Evolutionary conservation across 2,888 invertebrate species (phyloP).

Genomic region (Teinopalpus imperialis): DNA sequence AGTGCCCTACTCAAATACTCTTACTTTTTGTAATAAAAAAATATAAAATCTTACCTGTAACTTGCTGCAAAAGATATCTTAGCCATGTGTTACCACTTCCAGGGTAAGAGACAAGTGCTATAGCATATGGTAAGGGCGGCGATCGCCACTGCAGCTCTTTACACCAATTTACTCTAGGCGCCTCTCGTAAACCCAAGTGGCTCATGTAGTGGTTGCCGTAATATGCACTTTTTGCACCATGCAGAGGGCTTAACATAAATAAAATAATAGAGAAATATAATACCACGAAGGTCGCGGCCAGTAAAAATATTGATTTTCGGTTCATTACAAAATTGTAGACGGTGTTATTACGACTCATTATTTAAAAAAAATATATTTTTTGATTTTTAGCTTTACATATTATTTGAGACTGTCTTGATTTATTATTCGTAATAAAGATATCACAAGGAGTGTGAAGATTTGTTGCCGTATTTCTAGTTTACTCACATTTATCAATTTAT

Average conservation of each 20-base stretch:
- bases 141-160: slow-evolving; percentile 68
- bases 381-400: too few relatives aligned
- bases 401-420: too few relatives aligned
- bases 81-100: slow-evolving; percentile 95
- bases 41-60: slow-evolving; percentile 84
- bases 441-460: too few relatives aligned
- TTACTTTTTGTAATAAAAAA: too few relatives aligned
- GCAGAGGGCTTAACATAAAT: slow-evolving; percentile 65
- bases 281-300: slow-evolving; percentile 56
- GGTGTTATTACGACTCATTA: too few relatives aligned
- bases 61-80: slow-evolving; percentile 89
- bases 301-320: slow-evolving; percentile 59
- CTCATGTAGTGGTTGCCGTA: slow-evolving; percentile 53
- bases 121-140: slow-evolving; percentile 70
- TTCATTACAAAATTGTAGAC: slow-evolving; percentile 47
- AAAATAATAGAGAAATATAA: slow-evolving; percentile 69
- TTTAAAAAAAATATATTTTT: too few relatives aligned
- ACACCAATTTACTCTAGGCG: slow-evolving; percentile 75
- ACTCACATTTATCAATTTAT: too few relatives aligned
- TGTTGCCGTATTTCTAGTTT: too few relatives aligned
- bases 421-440: too few relatives aligned
- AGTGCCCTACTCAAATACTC: too few relatives aligned
- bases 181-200: slow-evolving; percentile 52
- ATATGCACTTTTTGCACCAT: slow-evolving; percentile 46
- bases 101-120: slow-evolving; percentile 89